phyloP scores from a whole-genome alignment of 2,113 vertebrate genomes.

The Phocoena sinus region DNA sequence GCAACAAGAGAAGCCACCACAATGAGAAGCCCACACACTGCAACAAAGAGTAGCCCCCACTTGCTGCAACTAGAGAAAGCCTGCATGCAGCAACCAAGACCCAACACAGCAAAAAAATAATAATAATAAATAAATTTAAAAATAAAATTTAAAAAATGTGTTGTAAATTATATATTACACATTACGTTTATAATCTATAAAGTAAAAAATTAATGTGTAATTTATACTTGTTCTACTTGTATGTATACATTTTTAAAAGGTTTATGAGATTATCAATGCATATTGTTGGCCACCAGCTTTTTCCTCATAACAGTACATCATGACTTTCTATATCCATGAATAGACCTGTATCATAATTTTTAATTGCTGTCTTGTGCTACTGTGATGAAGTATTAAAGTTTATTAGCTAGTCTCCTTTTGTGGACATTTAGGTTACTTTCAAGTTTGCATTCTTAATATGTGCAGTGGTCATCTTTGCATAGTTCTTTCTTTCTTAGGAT shows the following conservation, averaged over 20 bases:
- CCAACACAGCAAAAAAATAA: no score
- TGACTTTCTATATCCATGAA: not conserved
- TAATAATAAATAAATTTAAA: no score
- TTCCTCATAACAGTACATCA: not conserved
- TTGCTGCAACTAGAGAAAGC: no score
- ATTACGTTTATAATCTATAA: not conserved
- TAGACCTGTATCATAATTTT: not conserved
- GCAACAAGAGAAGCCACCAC: no score
- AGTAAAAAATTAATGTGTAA: not conserved
- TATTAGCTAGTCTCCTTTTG: not conserved
- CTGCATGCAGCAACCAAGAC: no score
- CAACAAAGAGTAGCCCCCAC: no score
- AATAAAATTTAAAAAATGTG: not conserved
- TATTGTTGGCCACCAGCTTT: not conserved
- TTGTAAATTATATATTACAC: not conserved
- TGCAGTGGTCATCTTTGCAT: not conserved
- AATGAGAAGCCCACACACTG: no score
- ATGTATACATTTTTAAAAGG: not conserved
- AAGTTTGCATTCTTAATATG: not conserved
- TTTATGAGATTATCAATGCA: not conserved
- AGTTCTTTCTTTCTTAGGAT: constrained; percentile 16
- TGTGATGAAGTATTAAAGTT: not conserved
- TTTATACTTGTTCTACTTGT: not conserved
- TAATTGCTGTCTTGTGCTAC: not conserved
- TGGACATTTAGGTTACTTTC: not conserved